Evolutionary conservation across 2,797 vertebrate species (phyloP).

Genomic region (Siniperca scherzeri): DNA sequence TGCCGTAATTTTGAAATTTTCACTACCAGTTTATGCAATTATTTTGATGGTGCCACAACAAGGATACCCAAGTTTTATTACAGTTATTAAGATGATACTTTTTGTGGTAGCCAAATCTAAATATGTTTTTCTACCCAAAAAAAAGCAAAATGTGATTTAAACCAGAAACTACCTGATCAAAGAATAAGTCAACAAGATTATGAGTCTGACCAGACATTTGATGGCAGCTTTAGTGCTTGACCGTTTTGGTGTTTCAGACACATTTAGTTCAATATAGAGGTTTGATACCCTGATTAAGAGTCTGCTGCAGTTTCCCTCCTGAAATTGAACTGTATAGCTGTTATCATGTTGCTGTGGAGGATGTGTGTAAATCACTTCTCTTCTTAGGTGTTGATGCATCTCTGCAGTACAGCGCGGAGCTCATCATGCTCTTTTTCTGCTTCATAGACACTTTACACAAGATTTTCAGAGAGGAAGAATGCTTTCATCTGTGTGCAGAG

Average conservation of each 20-base stretch:
- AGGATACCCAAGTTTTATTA: too few relatives aligned
- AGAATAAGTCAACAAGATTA: background rate
- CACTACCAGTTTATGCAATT: too few relatives aligned
- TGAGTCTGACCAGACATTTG: background rate
- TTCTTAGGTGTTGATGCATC: background rate
- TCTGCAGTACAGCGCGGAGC: constrained; percentile 7
- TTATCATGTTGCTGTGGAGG: background rate
- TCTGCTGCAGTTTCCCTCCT: background rate
- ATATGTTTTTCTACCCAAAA: too few relatives aligned
- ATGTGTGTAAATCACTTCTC: background rate
- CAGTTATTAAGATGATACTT: too few relatives aligned
- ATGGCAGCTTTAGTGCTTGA: too few relatives aligned
- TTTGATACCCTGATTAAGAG: background rate
- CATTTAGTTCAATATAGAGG: background rate
- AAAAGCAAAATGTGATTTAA: background rate
- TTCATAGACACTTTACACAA: background rate
- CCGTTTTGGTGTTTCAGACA: background rate
- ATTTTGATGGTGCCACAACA: too few relatives aligned
- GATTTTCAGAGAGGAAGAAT: background rate
- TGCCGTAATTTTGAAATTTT: too few relatives aligned
- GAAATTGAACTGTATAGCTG: accelerated
- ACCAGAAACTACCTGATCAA: background rate
- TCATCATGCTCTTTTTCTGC: background rate
- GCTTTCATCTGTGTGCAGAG: constrained; percentile 31
- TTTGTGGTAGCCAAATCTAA: too few relatives aligned